Evolutionary conservation across 1,140 invertebrate species (phyloP).

Genomic region (Heliconius hermathena): DNA sequence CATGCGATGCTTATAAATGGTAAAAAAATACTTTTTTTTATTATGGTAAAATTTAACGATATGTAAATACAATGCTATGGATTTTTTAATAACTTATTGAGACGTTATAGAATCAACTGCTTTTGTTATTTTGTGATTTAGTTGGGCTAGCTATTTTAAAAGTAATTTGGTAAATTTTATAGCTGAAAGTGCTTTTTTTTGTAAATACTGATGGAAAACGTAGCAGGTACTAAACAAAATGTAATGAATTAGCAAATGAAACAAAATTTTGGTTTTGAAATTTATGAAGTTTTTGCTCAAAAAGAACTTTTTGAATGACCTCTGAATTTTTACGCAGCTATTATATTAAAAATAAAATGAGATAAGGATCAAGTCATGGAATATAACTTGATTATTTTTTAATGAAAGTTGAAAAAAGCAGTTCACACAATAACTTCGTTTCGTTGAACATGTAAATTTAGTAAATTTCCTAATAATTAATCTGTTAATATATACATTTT

Average conservation of each 20-base stretch:
- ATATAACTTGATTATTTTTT: background rate
- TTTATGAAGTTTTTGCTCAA: too few relatives aligned
- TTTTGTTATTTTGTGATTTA: background rate
- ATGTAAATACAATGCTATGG: background rate
- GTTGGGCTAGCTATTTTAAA: background rate
- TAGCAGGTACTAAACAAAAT: too few relatives aligned
- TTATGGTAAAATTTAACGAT: conserved; percentile 1
- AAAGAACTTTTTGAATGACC: too few relatives aligned
- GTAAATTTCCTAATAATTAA: background rate
- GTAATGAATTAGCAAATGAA: too few relatives aligned
- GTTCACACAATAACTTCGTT: background rate
- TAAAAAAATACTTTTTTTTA: background rate
- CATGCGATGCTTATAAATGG: conserved; percentile 36
- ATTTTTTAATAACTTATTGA: background rate
- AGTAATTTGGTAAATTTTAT: background rate
- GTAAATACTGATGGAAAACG: too few relatives aligned
- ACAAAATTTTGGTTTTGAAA: too few relatives aligned
- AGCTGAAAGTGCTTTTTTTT: too few relatives aligned
- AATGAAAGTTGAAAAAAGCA: background rate
- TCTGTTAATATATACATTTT: conserved; percentile 17
- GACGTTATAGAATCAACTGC: background rate
- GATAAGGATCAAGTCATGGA: background rate
- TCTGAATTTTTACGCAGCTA: too few relatives aligned
- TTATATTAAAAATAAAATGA: too few relatives aligned
- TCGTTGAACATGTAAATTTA: background rate